Conservation (phyloP, 92 coral and sea anemone species). For the Desmophyllum pertusum region DNA sequence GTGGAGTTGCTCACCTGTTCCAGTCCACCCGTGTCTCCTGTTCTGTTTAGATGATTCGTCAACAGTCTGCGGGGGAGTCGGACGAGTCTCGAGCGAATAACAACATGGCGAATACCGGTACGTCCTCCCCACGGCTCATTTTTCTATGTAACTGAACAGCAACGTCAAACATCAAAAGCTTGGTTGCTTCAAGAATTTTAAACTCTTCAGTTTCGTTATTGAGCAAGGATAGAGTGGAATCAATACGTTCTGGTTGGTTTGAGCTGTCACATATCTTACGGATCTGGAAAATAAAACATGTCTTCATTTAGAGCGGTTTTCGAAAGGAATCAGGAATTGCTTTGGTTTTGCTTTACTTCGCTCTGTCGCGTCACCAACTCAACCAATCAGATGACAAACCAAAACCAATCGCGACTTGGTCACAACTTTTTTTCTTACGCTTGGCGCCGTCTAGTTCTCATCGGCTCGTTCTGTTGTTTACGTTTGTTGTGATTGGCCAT, state of each 20-base stretch:
- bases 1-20: conserved; percentile 73
- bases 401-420: too few relatives aligned
- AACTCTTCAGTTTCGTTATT: conserved; percentile 68
- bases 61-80: conserved; percentile 66
- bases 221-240: conserved; percentile 66
- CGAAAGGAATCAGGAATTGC: too few relatives aligned
- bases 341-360: too few relatives aligned
- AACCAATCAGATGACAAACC: too few relatives aligned
- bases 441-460: too few relatives aligned
- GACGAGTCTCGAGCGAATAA: conserved; percentile 90
- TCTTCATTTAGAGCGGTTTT: too few relatives aligned
- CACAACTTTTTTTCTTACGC: too few relatives aligned
- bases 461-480: too few relatives aligned
- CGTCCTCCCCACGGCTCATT: conserved; percentile 56
- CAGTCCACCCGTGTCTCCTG: conserved; percentile 94
- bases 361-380: too few relatives aligned
- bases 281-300: conserved; percentile 42
- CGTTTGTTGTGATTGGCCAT: too few relatives aligned
- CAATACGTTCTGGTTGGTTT: conserved; percentile 64
- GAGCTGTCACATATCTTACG: conserved; percentile 38
- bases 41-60: conserved; percentile 74
- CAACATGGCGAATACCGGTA: conserved; percentile 82
- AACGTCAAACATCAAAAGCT: conserved; percentile 75
- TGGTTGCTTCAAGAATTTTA: conserved; percentile 84
- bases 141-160: conserved; percentile 66